These are phyloP conservation scores for Potorous gilbertii DNA, from an alignment of 2,797 vertebrate species.

Conservation along the genomic window DNA sequence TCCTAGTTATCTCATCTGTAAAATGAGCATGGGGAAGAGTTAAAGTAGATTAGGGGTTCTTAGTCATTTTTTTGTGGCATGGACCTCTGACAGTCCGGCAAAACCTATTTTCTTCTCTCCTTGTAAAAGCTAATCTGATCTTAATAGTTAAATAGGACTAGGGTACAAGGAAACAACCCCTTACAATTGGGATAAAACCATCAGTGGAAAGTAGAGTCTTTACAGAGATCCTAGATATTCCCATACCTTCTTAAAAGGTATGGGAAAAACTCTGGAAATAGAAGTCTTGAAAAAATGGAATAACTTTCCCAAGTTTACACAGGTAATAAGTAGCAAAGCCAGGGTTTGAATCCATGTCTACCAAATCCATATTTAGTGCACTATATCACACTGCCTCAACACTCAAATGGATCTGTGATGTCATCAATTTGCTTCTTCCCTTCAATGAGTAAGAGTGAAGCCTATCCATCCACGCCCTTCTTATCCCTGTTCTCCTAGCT, in stretches of 20 bases:
- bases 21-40: no score
- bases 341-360: constrained; percentile 4
- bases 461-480: no score
- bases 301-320: background rate
- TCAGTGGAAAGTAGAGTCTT: background rate
- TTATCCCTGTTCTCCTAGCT: no score
- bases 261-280: background rate
- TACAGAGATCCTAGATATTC: background rate
- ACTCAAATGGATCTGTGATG: background rate
- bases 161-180: background rate
- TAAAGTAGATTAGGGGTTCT: background rate
- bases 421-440: background rate
- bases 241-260: background rate
- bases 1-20: no score
- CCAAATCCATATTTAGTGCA: background rate
- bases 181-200: background rate
- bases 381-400: background rate
- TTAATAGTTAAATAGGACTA: background rate
- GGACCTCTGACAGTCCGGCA: background rate
- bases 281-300: constrained; percentile 15
- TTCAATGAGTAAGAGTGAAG: no score
- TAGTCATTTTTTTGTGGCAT: background rate
- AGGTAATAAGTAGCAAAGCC: background rate
- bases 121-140: background rate
- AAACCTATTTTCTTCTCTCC: background rate